phyloP scores from a whole-genome alignment of 2,113 vertebrate species.

The Alligator sinensis region DNA sequence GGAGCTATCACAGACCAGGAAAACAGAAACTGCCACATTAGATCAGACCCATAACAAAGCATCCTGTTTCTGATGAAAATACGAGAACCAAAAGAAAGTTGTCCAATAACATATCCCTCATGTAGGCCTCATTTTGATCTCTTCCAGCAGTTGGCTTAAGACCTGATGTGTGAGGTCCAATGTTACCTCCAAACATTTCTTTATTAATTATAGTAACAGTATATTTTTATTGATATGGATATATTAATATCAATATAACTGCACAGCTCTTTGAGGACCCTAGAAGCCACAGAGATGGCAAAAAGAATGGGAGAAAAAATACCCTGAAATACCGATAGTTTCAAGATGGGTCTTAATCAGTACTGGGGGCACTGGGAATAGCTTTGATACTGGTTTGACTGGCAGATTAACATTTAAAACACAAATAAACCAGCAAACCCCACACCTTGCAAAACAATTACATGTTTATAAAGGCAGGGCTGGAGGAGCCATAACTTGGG shows the following conservation, averaged over 20 bases:
- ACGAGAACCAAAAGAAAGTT: background rate
- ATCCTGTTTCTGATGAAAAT: background rate
- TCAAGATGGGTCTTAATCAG: background rate
- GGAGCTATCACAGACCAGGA: background rate
- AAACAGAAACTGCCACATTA: background rate
- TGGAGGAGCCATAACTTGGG: background rate
- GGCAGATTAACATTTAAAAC: background rate
- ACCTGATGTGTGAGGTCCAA: background rate
- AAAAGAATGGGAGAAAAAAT: background rate
- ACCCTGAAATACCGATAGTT: background rate
- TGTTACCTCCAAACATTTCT: background rate
- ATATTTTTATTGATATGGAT: background rate
- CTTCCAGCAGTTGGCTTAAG: background rate
- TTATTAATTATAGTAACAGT: background rate
- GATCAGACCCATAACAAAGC: background rate
- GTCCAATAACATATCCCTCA: background rate
- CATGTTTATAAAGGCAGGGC: background rate
- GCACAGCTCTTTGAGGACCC: background rate
- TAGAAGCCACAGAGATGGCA: background rate
- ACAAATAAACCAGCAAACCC: background rate
- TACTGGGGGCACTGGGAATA: background rate
- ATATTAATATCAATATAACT: background rate
- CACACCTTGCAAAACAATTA: background rate
- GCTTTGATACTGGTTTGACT: background rate
- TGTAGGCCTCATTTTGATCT: background rate